phyloP scores from a whole-genome alignment of 2,113 vertebrate species.

The Pterocles burchelli region DNA sequence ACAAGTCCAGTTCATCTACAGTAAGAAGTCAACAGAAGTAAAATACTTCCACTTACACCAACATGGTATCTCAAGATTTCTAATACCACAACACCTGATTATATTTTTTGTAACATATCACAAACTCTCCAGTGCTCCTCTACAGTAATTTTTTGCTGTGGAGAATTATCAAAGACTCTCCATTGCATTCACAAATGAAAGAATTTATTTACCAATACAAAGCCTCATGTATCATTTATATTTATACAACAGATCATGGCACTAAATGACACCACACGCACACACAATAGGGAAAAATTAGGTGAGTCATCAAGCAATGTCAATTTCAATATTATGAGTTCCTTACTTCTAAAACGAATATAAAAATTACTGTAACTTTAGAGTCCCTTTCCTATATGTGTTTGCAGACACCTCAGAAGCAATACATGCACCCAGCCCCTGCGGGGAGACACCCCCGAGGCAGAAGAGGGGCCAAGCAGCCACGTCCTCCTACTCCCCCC shows the following conservation, averaged over 20 bases:
- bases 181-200: background rate
- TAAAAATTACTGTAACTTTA: background rate
- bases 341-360: background rate
- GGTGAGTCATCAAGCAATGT: background rate
- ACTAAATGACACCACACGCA: background rate
- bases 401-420: background rate
- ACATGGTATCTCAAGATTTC: background rate
- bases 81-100: background rate
- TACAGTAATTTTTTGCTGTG: background rate
- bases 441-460: fast-evolving
- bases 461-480: background rate
- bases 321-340: background rate
- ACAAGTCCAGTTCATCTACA: background rate
- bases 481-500: fast-evolving
- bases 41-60: background rate
- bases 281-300: background rate
- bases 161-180: background rate
- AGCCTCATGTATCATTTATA: background rate
- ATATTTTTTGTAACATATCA: background rate
- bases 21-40: background rate
- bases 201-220: background rate
- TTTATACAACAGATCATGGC: background rate
- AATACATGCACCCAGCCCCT: background rate
- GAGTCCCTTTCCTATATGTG: background rate
- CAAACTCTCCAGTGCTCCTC: background rate